Percentiles rank a stretch among this genome's conserved stretches.
phyloP scores from a whole-genome alignment of 1,140 invertebrate species.

The Drosophila navojoa region DNA sequence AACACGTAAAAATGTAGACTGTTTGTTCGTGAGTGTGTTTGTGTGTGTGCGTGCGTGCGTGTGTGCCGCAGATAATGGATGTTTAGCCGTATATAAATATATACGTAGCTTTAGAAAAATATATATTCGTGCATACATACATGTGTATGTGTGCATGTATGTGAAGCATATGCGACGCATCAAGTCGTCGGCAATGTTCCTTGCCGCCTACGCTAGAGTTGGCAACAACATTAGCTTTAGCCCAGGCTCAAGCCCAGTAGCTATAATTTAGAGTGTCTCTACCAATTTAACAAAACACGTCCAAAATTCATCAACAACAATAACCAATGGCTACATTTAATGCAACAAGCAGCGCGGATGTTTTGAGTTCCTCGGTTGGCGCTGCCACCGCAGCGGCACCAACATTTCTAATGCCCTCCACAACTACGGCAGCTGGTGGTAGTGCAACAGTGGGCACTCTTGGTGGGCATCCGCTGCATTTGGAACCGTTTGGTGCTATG shows the following conservation, averaged over 20 bases:
- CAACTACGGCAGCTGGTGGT: conserved; percentile 42
- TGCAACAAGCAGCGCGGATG: conserved; percentile 66
- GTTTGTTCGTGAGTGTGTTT: conserved; percentile 38
- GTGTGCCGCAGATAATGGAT: conserved; percentile 69
- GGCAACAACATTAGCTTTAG: conserved; percentile 18
- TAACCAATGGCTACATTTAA: conserved; percentile 74
- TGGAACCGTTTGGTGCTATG: conserved; percentile 51
- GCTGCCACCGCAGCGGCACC: conserved; percentile 50
- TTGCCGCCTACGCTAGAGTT: conserved; percentile 10
- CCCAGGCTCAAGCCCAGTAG: conserved; percentile 8
- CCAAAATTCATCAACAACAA: conserved; percentile 33
- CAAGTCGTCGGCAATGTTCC: conserved; percentile 45
- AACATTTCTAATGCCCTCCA: conserved; percentile 71
- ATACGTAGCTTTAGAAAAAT: conserved; percentile 46
- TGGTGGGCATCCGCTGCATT: conserved; percentile 43
- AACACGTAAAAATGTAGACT: conserved; percentile 81
- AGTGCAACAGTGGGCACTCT: conserved; percentile 40
- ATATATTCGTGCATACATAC: conserved; percentile 17
- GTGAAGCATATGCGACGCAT: conserved; percentile 55
- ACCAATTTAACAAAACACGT: conserved; percentile 9
- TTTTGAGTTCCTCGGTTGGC: conserved; percentile 64
- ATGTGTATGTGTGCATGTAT: conserved; percentile 42
- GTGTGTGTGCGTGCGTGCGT: conserved; percentile 52
- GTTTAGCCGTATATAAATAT: conserved; percentile 54
- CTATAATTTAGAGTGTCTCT: background rate